Evolutionary conservation across 1,140 invertebrate genomes (phyloP).

Genomic region (Drosophila ercepeae): DNA sequence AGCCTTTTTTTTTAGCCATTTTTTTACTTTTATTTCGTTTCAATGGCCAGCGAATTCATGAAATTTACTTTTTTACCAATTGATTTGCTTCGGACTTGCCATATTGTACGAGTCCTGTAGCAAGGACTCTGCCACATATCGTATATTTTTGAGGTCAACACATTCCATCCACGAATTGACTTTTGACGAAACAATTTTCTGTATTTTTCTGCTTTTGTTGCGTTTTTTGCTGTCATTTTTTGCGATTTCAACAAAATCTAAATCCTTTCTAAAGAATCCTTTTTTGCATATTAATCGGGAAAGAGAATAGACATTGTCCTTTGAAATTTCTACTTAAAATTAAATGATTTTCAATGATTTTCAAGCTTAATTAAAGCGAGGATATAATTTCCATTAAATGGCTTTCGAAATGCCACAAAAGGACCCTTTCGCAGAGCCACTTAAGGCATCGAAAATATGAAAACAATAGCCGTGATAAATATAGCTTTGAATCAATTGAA

Average conservation of each 20-base stretch:
- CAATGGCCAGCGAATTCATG: conserved; percentile 27
- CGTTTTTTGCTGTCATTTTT: not conserved
- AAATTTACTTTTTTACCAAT: conserved; percentile 42
- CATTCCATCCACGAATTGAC: conserved; percentile 43
- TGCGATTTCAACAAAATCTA: not conserved
- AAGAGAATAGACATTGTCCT: not conserved
- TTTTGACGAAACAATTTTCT: conserved; percentile 38
- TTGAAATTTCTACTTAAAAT: too few relatives aligned
- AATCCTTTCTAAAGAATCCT: too few relatives aligned
- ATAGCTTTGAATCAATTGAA: conserved; percentile 14
- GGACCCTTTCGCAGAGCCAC: too few relatives aligned
- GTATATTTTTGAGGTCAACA: conserved; percentile 12
- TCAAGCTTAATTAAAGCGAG: not conserved
- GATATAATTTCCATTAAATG: not conserved
- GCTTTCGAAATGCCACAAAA: not conserved
- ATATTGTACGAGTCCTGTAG: too few relatives aligned
- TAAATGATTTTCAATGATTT: not conserved
- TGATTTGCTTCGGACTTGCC: conserved; percentile 22
- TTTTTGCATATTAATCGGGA: not conserved
- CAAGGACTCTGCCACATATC: too few relatives aligned
- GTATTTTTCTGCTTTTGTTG: not conserved
- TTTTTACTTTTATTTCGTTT: conserved; percentile 26
- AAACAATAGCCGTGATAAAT: conserved; percentile 4
- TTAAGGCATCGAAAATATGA: not conserved
- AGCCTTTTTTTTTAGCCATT: not conserved